Conservation (phyloP, 2,797 vertebrate species). For the Leucoraja ocellata region DNA sequence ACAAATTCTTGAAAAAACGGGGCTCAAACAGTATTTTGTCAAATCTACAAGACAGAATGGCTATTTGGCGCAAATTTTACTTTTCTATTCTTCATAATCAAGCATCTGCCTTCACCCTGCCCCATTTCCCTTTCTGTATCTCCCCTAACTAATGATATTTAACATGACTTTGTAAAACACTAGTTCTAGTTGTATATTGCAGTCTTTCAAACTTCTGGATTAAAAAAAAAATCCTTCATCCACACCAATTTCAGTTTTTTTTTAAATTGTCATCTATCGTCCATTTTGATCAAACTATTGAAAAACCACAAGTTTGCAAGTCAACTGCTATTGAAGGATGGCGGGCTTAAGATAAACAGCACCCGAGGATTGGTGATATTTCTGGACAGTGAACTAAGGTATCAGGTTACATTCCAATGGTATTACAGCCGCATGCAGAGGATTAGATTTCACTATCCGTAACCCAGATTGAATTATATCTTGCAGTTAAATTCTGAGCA, state of each 20-base stretch:
- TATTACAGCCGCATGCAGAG: background rate
- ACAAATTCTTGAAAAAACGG: background rate
- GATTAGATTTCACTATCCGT: background rate
- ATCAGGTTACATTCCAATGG: background rate
- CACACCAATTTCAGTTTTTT: background rate
- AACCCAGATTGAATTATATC: background rate
- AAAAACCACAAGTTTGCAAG: background rate
- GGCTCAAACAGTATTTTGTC: background rate
- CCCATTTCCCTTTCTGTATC: background rate
- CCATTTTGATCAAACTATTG: background rate
- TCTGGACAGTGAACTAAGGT: background rate
- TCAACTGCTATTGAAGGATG: background rate
- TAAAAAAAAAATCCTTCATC: background rate
- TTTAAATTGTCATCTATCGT: background rate
- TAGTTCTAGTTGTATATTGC: background rate
- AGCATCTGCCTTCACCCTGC: background rate
- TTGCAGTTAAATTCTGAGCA: background rate
- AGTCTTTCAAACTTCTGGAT: background rate
- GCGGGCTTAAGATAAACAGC: background rate
- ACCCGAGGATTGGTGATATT: background rate
- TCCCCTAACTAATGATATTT: background rate
- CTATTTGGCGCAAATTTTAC: background rate
- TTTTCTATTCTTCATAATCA: background rate
- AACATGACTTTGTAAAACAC: background rate
- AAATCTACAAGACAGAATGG: background rate